phyloP scores from a whole-genome alignment of 92 coral and sea anemone genomes.

The Parazoanthus atlanticus region DNA sequence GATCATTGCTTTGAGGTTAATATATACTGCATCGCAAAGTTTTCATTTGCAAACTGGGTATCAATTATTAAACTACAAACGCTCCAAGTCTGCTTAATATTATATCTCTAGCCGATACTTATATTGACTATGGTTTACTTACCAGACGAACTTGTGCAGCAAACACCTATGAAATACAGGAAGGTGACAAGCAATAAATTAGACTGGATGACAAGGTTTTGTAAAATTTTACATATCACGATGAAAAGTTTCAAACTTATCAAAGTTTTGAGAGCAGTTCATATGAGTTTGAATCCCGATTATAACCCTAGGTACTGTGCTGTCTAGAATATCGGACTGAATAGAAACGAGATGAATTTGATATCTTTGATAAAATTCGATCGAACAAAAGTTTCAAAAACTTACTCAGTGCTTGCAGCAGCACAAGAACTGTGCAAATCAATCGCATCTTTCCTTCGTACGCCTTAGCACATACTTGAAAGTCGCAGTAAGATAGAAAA shows the following conservation, averaged over 20 bases:
- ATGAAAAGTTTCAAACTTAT: neutral
- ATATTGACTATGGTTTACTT: neutral
- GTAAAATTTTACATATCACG: neutral
- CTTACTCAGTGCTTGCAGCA: neutral
- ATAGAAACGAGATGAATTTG: neutral
- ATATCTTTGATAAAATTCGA: neutral
- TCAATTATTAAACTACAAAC: neutral
- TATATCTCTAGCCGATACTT: neutral
- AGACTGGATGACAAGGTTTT: neutral
- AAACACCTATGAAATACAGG: neutral
- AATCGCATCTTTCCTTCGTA: neutral
- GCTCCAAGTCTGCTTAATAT: neutral
- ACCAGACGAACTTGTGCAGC: neutral
- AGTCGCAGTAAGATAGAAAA: no score
- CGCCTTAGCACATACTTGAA: neutral
- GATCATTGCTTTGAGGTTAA: neutral
- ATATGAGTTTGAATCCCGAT: neutral
- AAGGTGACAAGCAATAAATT: neutral
- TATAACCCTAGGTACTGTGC: neutral
- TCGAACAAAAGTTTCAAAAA: no score
- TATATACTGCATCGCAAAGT: neutral
- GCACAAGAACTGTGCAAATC: neutral
- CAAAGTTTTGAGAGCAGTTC: neutral
- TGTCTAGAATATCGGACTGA: neutral
- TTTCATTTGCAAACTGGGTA: neutral